Conservation (phyloP, 1,140 invertebrate genomes). For the Arctopsyche grandis region DNA sequence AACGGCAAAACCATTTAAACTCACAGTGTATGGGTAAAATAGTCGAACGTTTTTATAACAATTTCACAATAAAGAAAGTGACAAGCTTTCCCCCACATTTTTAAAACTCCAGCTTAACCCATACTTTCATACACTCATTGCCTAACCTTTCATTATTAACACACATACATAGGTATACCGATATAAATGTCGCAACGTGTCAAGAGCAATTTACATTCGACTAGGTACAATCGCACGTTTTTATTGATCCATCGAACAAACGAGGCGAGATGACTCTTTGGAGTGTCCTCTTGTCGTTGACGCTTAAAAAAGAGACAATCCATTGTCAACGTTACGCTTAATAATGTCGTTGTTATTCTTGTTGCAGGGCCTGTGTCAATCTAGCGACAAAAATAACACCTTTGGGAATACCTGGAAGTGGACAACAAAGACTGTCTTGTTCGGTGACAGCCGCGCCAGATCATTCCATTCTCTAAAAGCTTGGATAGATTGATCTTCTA, state of each 20-base stretch:
- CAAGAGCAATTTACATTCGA: background rate
- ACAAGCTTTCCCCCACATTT: background rate
- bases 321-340: slow-evolving; percentile 36
- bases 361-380: slow-evolving; percentile 29
- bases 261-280: background rate
- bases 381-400: slow-evolving; percentile 42
- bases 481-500: background rate
- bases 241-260: slow-evolving; percentile 17
- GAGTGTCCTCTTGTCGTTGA: background rate
- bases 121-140: too few species aligned
- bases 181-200: background rate
- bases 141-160: too few species aligned
- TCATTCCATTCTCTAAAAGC: slow-evolving; percentile 7
- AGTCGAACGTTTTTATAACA: background rate
- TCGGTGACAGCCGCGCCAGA: slow-evolving; percentile 32
- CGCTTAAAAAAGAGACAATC: background rate
- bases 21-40: background rate
- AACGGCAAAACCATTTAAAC: background rate
- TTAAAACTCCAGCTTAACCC: too few species aligned
- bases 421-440: slow-evolving; percentile 32
- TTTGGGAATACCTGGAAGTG: slow-evolving; percentile 26
- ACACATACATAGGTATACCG: background rate
- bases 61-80: slow-evolving; percentile 9
- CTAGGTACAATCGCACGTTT: slow-evolving; percentile 16
- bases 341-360: slow-evolving; percentile 26